A percentile compares a stretch with the other conserved stretches of the same genome.
Evolutionary conservation across 1,140 invertebrate genomes (phyloP).

Genomic region (Penaeus japonicus): DNA sequence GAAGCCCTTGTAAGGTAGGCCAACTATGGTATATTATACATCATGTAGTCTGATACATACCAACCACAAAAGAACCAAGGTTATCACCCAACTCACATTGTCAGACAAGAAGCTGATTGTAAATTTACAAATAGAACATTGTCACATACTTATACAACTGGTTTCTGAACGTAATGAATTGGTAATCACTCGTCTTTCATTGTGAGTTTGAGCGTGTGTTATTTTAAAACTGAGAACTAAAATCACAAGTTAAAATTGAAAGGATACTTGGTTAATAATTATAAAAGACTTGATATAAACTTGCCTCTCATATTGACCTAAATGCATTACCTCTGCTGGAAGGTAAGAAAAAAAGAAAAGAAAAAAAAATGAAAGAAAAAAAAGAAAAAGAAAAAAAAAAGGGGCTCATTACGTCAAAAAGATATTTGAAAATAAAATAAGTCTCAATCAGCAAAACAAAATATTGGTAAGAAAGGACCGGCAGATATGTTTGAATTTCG

Average conservation of each 20-base stretch:
- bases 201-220: conserved; percentile 36
- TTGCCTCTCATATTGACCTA: conserved; percentile 36
- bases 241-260: conserved; percentile 33
- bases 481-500: conserved; percentile 38
- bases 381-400: conserved; percentile 14
- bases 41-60: conserved; percentile 18
- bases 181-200: conserved; percentile 31
- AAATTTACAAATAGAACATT: conserved; percentile 46
- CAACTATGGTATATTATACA: conserved; percentile 19
- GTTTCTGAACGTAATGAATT: conserved; percentile 21
- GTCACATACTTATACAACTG: conserved; percentile 29
- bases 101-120: conserved; percentile 37
- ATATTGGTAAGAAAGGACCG: not conserved
- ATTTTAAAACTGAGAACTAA: not conserved
- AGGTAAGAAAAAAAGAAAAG: conserved; percentile 1
- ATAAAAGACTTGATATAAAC: conserved; percentile 35
- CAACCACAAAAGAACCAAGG: conserved; percentile 35
- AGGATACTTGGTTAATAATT: conserved; percentile 9
- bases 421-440: no score
- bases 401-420: no score
- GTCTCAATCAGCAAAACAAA: not conserved
- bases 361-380: not conserved
- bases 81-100: conserved; percentile 41
- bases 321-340: conserved; percentile 16
- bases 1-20: not conserved